phyloP scores from a whole-genome alignment of 2,797 vertebrate species.

The Tolypeutes matacus region DNA sequence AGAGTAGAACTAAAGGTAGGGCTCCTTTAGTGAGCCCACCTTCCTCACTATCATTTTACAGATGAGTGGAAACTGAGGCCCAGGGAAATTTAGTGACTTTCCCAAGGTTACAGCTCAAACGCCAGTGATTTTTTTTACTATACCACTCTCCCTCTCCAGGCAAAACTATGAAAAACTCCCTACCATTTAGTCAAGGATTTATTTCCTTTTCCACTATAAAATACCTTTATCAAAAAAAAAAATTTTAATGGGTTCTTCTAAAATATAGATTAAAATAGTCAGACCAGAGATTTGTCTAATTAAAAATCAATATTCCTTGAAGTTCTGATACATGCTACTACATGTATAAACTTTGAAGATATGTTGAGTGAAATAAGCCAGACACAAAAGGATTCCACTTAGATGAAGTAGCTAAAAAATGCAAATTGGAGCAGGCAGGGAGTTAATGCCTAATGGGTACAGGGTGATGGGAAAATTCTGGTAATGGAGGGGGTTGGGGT shows the following conservation, averaged over 20 bases:
- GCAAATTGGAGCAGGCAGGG: too few species aligned
- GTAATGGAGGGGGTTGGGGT: too few species aligned
- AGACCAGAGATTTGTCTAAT: conserved; percentile 11
- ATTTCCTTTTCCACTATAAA: conserved; percentile 52
- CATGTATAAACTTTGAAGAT: too few species aligned
- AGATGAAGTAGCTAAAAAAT: too few species aligned
- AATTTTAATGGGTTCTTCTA: conserved; percentile 52
- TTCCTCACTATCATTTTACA: background rate
- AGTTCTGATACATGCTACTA: too few species aligned
- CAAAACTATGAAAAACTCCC: conserved; percentile 41
- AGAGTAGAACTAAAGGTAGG: background rate
- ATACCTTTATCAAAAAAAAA: background rate
- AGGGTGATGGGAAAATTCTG: too few species aligned
- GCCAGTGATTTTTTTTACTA: background rate
- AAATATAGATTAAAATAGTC: conserved; percentile 53
- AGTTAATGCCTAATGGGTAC: too few species aligned
- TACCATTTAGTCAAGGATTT: background rate
- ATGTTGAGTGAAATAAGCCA: too few species aligned
- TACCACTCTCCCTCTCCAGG: background rate
- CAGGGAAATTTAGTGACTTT: background rate
- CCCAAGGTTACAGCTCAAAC: background rate
- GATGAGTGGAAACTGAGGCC: background rate
- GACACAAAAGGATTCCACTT: too few species aligned
- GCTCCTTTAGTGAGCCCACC: background rate
- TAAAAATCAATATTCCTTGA: conserved; percentile 6